A percentile compares a stretch with the other conserved stretches of the same genome.
Conservation (phyloP, 2,797 vertebrate species). For the Anguilla obscura region DNA sequence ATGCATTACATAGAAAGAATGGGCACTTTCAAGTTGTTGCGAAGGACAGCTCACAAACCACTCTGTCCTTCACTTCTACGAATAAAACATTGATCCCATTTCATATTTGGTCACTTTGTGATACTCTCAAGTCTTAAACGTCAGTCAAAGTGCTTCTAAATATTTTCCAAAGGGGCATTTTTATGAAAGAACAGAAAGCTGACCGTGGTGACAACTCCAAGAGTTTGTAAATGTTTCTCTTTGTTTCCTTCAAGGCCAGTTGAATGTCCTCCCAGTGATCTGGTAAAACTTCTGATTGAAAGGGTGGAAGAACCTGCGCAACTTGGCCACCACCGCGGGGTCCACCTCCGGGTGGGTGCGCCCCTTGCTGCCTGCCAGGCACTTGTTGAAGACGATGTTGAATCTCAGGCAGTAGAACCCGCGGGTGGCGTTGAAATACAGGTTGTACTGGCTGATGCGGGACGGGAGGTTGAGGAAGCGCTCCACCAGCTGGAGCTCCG, state of each 20-base stretch:
- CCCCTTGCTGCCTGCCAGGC: conserved; percentile 97
- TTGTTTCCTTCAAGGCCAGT: conserved; percentile 79
- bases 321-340: conserved; percentile 85
- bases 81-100: conserved; percentile 56
- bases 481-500: conserved; percentile 91
- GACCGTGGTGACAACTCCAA: conserved; percentile 35
- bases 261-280: conserved; percentile 95
- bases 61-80: conserved; percentile 42
- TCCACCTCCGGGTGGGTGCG: conserved; percentile 92
- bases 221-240: conserved; percentile 60
- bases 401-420: conserved; percentile 96
- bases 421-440: conserved; percentile 95
- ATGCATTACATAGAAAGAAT: conserved; percentile 44
- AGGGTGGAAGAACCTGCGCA: conserved; percentile 92
- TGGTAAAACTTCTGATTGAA: conserved; percentile 99
- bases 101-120: conserved; percentile 85
- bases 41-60: conserved; percentile 48
- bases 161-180: conserved; percentile 39
- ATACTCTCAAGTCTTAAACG: conserved; percentile 68
- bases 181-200: conserved; percentile 29
- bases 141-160: conserved; percentile 81
- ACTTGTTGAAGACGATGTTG: conserved; percentile 95
- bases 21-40: conserved; percentile 46
- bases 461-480: conserved; percentile 91
- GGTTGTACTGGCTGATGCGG: conserved; percentile 89